phyloP scores from a whole-genome alignment of 2,797 vertebrate genomes.

The Luscinia megarhynchos region DNA sequence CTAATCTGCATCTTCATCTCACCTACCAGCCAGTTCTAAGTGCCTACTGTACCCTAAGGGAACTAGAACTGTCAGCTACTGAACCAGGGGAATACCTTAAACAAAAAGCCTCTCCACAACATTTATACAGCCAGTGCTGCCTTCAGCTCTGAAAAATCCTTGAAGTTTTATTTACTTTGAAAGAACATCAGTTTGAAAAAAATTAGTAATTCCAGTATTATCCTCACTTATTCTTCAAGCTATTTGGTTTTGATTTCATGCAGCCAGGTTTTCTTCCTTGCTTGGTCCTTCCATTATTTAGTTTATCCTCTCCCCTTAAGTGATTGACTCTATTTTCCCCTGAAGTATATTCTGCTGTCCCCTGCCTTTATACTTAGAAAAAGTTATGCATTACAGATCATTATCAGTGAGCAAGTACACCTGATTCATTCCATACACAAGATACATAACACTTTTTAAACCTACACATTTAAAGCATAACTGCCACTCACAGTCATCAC shows the following conservation, averaged over 20 bases:
- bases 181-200: background rate
- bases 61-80: background rate
- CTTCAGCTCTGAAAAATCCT: background rate
- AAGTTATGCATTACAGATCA: background rate
- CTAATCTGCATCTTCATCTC: background rate
- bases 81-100: background rate
- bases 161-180: background rate
- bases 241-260: background rate
- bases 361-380: background rate
- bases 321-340: background rate
- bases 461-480: background rate
- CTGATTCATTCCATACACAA: background rate
- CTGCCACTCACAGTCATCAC: background rate
- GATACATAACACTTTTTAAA: background rate
- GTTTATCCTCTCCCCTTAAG: background rate
- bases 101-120: background rate
- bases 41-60: too few species aligned
- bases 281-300: background rate
- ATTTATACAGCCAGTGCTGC: background rate
- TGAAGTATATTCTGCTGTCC: background rate
- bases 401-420: background rate
- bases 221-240: background rate
- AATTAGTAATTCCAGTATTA: background rate
- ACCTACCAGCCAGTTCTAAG: background rate
- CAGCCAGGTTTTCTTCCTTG: background rate